Evolutionary conservation across 1,140 invertebrate species (phyloP), one percentile per base, ranked within the genome.

Genomic region (Antheraea pernyi): DNA sequence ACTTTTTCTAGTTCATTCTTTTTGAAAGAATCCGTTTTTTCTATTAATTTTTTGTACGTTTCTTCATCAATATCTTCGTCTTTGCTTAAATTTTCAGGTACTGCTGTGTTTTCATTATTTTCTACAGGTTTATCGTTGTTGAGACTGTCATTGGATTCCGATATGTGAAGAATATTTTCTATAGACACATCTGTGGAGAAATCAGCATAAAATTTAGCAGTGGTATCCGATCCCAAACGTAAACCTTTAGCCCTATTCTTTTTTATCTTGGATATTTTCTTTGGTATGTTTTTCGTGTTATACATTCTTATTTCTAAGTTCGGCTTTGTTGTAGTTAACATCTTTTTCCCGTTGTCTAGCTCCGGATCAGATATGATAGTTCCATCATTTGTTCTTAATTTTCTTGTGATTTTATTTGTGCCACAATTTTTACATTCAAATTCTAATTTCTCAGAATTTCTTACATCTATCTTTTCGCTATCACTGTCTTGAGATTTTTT

Each of bases 141-240:
- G 13, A 95, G 77, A 83, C 94, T 94, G 74, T 95, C 94, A 8
- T 91, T 94, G 22, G 94, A 95, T 78, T 95, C 95, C 9, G 94
- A 93, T 69, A 95, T 94, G 72, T 94, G 94, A 18, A 95, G 85
- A 71, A 94, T 94, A 60, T 94, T 94, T 71, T 94, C 92, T 36
- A 93, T 92, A 4, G 91, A 91, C 16, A 94, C 93, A 74, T 94
- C 94, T 16, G 93, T 91, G 13, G 89, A 94, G 62, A 95, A 92
- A 84, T 95, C 95, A 71, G 94, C 95, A 78, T 95, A 95, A 83
- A 95, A 95, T 65, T 93, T 94, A 16, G 94, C 94, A 16, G 93
- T 94, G 18, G 92, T 93, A 69, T 94, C 93, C 10, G 86, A 75
- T n/a, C 82, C 84, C 10, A 91, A 67, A 1, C 87, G 83, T 37